Conservation (phyloP, 2,113 vertebrate species). For the Picathartes gymnocephalus region DNA sequence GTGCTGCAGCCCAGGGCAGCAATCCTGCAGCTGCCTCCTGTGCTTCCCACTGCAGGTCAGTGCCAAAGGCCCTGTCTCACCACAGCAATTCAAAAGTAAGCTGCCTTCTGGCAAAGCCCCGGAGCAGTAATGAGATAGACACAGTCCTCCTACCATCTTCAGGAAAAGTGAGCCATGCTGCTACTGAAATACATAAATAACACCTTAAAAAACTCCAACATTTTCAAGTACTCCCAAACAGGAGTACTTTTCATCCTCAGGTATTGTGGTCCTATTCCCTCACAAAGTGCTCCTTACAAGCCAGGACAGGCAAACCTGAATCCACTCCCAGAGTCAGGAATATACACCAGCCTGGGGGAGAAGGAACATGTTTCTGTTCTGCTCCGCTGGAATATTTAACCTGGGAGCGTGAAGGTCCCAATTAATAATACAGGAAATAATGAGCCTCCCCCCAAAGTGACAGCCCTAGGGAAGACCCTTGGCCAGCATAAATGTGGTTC, state of each 20-base stretch:
- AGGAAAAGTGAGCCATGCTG: neutral
- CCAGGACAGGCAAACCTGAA: neutral
- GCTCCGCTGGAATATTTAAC: neutral
- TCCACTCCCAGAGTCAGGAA: neutral
- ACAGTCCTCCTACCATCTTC: neutral
- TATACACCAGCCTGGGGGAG: neutral
- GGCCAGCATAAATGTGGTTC: neutral
- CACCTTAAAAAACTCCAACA: neutral
- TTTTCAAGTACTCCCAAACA: neutral
- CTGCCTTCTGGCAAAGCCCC: neutral
- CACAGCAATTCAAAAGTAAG: neutral
- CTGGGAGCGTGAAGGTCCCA: neutral
- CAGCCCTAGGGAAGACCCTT: neutral
- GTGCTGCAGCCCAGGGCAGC: neutral
- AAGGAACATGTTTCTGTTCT: neutral
- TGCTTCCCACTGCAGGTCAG: neutral
- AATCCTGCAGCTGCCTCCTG: neutral
- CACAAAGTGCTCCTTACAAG: neutral
- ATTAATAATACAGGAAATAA: neutral
- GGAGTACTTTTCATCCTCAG: neutral
- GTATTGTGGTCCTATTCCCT: neutral
- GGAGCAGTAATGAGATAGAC: neutral
- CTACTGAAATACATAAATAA: neutral
- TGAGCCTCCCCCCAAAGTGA: neutral
- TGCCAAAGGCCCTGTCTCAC: neutral